Evolutionary conservation across 2,888 invertebrate species (phyloP).

Genomic region (Drosophila prolongata): DNA sequence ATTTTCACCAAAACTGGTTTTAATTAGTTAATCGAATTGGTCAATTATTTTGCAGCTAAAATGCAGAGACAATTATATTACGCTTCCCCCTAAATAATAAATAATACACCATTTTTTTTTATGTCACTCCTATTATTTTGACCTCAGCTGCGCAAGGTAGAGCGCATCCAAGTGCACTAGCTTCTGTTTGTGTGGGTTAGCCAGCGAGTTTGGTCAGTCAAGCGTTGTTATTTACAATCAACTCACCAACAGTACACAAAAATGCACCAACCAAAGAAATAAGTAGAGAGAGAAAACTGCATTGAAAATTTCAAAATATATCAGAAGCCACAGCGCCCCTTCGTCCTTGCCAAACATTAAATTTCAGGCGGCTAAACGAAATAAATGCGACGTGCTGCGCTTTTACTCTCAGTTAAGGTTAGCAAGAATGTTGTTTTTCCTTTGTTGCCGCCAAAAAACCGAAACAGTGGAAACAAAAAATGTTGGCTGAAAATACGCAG

Average conservation of each 20-base stretch:
- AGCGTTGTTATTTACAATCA: conserved; percentile 44
- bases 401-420: conserved; percentile 28
- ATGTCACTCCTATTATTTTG: not conserved
- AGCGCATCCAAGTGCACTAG: not conserved
- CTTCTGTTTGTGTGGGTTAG: conserved; percentile 16
- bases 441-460: conserved; percentile 4
- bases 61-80: too few relatives aligned
- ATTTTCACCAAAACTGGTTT: too few relatives aligned
- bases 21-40: too few relatives aligned
- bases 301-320: conserved; percentile 18
- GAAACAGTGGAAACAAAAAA: conserved; percentile 16
- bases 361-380: conserved; percentile 28
- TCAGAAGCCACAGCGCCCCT: conserved; percentile 11
- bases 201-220: conserved; percentile 22
- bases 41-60: too few relatives aligned
- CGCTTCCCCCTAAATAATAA: too few relatives aligned
- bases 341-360: conserved; percentile 4
- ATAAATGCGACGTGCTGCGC: conserved; percentile 44
- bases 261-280: conserved; percentile 10
- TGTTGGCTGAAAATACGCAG: conserved; percentile 25
- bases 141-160: not conserved
- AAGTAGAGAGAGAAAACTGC: conserved; percentile 14
- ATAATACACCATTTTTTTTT: too few relatives aligned
- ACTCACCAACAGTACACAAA: not conserved
- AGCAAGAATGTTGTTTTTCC: conserved; percentile 14